Conservation (phyloP, 1,140 invertebrate species). For the Eriosoma lanigerum region DNA sequence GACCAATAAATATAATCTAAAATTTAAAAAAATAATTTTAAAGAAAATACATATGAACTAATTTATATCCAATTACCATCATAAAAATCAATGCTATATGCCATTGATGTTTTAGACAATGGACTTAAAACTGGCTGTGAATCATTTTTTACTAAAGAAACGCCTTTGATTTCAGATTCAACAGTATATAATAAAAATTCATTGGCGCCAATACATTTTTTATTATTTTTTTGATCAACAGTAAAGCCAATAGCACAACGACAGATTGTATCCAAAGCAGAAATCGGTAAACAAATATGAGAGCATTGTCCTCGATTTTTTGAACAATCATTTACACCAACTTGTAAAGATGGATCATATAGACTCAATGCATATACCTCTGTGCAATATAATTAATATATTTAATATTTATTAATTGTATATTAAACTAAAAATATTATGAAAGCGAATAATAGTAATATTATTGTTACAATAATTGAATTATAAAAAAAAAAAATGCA, state of each 20-base stretch:
- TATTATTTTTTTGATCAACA: slow-evolving; percentile 61
- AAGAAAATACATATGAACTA: not conserved
- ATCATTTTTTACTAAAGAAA: slow-evolving; percentile 62
- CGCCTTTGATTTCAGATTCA: slow-evolving; percentile 69
- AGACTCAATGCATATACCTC: slow-evolving; percentile 69
- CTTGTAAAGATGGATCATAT: slow-evolving; percentile 69
- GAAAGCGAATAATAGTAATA: no score
- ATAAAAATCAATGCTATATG: slow-evolving; percentile 75
- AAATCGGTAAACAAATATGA: slow-evolving; percentile 77
- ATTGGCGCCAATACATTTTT: slow-evolving; percentile 62
- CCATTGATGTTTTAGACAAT: slow-evolving; percentile 74
- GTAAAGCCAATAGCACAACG: slow-evolving; percentile 75
- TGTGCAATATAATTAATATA: slow-evolving; percentile 56
- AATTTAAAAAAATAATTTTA: not conserved
- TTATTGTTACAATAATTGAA: no score
- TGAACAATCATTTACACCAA: slow-evolving; percentile 62
- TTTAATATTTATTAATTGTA: not conserved
- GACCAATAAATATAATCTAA: slow-evolving; percentile 76
- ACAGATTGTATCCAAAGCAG: slow-evolving; percentile 64
- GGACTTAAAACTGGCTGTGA: slow-evolving; percentile 67
- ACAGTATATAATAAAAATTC: slow-evolving; percentile 77
- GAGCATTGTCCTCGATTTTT: slow-evolving; percentile 68
- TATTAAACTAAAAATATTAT: not conserved
- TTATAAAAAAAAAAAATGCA: no score
- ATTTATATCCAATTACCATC: slow-evolving; percentile 64